Evolutionary conservation across 2,113 vertebrate species (phyloP).

Genomic region (Symphodus melops): DNA sequence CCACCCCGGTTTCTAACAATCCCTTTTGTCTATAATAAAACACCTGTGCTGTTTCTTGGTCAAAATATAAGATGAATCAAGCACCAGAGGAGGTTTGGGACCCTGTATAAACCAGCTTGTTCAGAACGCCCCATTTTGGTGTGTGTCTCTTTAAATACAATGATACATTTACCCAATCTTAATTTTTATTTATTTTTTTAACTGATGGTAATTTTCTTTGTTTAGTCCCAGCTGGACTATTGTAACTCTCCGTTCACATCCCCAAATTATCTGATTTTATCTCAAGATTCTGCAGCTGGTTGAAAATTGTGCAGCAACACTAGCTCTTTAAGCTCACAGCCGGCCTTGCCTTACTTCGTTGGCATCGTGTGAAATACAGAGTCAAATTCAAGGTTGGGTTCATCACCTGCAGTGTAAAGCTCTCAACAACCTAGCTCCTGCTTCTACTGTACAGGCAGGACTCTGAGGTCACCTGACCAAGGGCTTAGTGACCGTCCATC

Average conservation of each 20-base stretch:
- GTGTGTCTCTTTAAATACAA: too few relatives aligned
- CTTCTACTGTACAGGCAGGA: conserved; percentile 13
- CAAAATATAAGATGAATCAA: too few relatives aligned
- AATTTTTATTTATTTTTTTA: not conserved
- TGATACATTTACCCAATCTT: not conserved
- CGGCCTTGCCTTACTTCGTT: not conserved
- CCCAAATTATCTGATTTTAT: conserved; percentile 23
- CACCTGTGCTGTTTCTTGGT: too few relatives aligned
- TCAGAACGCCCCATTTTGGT: too few relatives aligned
- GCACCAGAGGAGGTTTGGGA: too few relatives aligned
- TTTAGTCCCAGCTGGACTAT: conserved; percentile 16
- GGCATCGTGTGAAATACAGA: conserved; percentile 3
- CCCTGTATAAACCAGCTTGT: too few relatives aligned
- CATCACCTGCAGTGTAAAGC: conserved; percentile 22
- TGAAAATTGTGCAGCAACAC: conserved; percentile 9
- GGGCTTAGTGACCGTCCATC: conserved; percentile 21
- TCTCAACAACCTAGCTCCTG: conserved; percentile 30
- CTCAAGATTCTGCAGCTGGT: conserved; percentile 10
- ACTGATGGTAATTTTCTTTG: not conserved
- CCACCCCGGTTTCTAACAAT: too few relatives aligned
- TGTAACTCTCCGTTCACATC: conserved; percentile 8
- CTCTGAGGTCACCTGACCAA: conserved; percentile 17
- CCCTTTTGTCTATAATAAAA: too few relatives aligned
- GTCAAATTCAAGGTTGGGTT: conserved; percentile 26
- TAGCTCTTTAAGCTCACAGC: conserved; percentile 17